These are phyloP conservation scores for Micronisus gabar DNA, from an alignment of 2,113 vertebrate genomes.

Conservation along the genomic window DNA sequence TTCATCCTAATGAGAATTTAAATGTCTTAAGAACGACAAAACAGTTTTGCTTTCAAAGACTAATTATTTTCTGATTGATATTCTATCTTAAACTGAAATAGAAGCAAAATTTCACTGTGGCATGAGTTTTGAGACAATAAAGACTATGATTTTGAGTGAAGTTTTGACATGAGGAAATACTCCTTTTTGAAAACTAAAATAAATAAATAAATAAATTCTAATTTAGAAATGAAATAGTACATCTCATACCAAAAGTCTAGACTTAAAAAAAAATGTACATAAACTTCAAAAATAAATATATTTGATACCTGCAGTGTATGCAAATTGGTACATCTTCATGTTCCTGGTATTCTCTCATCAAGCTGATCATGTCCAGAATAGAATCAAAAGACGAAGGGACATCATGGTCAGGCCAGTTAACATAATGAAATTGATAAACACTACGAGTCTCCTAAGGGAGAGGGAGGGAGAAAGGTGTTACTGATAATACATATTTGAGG, in stretches of 20 bases:
- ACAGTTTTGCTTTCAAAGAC: not conserved
- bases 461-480: not conserved
- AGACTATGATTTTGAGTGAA: not conserved
- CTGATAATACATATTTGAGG: not conserved
- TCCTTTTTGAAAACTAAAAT: not conserved
- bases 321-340: conserved; percentile 95
- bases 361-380: conserved; percentile 96
- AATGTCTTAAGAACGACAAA: not conserved
- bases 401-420: conserved; percentile 98
- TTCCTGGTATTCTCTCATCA: conserved; percentile 95
- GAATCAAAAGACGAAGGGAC: conserved; percentile 98
- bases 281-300: not conserved
- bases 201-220: not conserved
- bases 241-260: not conserved
- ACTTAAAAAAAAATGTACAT: not conserved
- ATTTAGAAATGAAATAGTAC: not conserved
- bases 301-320: conserved; percentile 91
- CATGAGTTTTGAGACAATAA: not conserved
- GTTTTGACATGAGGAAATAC: not conserved
- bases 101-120: not conserved
- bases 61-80: not conserved
- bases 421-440: conserved; percentile 95
- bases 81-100: not conserved
- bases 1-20: not conserved
- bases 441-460: conserved; percentile 84